Base-by-base conservation (phyloP, 1,140 invertebrate genomes). In the Ptiloglossa arizonensis region DNA sequence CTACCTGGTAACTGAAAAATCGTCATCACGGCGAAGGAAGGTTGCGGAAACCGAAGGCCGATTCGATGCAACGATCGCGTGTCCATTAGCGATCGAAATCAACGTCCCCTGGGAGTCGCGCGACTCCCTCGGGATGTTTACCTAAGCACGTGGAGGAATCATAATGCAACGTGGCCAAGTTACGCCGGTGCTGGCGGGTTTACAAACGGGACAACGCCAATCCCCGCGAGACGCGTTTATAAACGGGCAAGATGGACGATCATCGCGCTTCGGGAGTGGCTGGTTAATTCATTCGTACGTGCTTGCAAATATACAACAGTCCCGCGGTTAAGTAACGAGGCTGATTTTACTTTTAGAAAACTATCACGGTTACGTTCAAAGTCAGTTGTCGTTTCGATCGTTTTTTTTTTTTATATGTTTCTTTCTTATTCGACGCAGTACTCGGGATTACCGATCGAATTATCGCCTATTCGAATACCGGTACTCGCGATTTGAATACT, bases 81-180 rank as follows among this genome's bases (percentile, higher is more conserved):
- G 82, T 70, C 62, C 41, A 19, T 5, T 46, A 38, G 17, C 66
- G 69, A 38, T 83, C 57, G 50, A n/a, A n/a, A n/a, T n/a, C n/a
- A n/a, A n/a, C 62, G 46, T 69, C 79, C 76, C 24, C 1, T 11
- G 76, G 62, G 77, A 75, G 19, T 84, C 73, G 50, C 67, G 71
- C 56, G 71, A 80, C 67, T 71, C 82, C 82, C 70, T 46, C 56
- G 70, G 82, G 82, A 83, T 24, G 56, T 56, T 83, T 82, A 62
- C 24, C 46, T 80, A 84, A 84, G 52, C 29, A 32, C 73, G 24
- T 41, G 13, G 52, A 52, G 63, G 41, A 59, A 64, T 24, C 32
- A 50, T 83, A 83, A 84, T 71, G 46, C 74, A 75, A 74, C 66
- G 66, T 62, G 67, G n/a, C 29, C 48, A n/a, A 27, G 41, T 62